Percentiles rank a stretch among this genome's conserved stretches.
Evolutionary conservation across 2,797 vertebrate species (phyloP).

Genomic region (Echiichthys vipera): DNA sequence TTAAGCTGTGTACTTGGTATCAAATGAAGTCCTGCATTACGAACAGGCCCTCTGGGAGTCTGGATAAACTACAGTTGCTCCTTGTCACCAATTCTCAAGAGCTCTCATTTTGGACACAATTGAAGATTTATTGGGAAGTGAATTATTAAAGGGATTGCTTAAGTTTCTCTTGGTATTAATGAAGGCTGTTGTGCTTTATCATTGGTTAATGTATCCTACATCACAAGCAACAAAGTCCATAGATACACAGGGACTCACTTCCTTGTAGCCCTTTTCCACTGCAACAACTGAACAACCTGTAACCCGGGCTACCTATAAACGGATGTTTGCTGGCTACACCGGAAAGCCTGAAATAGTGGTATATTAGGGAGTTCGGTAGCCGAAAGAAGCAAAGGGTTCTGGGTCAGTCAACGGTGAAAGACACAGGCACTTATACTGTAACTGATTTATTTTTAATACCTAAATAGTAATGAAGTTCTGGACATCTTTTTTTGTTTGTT

Average conservation of each 20-base stretch:
- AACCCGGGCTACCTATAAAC: neutral
- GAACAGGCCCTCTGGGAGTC: slow-evolving; percentile 41
- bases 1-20: slow-evolving; percentile 53
- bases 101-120: slow-evolving; percentile 27
- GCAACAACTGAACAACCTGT: neutral
- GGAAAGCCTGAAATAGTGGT: too few species aligned
- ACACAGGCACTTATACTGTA: neutral
- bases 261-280: neutral
- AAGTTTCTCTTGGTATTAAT: slow-evolving; percentile 26
- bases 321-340: too few species aligned
- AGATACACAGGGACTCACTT: slow-evolving; percentile 1
- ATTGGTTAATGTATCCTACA: slow-evolving; percentile 1
- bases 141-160: slow-evolving; percentile 29
- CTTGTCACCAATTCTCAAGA: slow-evolving; percentile 25
- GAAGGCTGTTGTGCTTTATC: neutral
- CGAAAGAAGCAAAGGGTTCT: neutral
- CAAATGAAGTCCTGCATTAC: slow-evolving; percentile 48
- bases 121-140: slow-evolving; percentile 27
- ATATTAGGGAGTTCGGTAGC: neutral
- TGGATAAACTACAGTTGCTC: slow-evolving; percentile 32
- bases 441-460: too few species aligned
- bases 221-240: neutral
- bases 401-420: too few species aligned
- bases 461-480: neutral
- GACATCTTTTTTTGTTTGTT: neutral